Evolutionary conservation across 2,113 vertebrate genomes (phyloP).

Genomic region (Todiramphus chloris): DNA sequence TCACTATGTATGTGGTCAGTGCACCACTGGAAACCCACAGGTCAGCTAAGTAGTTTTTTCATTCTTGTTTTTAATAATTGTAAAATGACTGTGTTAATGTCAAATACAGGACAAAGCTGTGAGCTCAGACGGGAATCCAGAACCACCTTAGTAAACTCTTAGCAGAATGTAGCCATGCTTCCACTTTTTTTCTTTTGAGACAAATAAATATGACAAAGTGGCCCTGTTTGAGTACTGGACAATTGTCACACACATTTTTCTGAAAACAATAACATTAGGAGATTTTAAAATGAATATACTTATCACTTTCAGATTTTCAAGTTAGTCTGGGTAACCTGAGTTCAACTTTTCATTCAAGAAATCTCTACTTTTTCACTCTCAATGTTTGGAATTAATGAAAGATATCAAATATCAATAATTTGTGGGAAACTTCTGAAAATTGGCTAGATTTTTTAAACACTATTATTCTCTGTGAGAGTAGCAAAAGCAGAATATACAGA

Average conservation of each 20-base stretch:
- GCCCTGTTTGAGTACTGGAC: neutral
- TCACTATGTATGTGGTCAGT: neutral
- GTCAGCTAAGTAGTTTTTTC: neutral
- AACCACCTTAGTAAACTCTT: neutral
- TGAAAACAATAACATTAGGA: rapidly evolving
- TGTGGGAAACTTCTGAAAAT: neutral
- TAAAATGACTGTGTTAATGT: neutral
- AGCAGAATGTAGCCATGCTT: neutral
- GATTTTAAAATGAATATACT: neutral
- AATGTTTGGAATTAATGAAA: neutral
- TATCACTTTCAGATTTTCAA: neutral
- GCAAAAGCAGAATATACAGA: neutral
- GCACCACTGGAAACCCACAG: neutral
- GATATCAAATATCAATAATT: neutral
- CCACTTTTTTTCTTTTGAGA: neutral
- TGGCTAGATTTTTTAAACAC: neutral
- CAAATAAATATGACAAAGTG: neutral
- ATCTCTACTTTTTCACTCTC: neutral
- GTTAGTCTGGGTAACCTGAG: neutral
- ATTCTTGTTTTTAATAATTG: neutral
- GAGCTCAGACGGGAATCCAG: neutral
- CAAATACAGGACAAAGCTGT: neutral
- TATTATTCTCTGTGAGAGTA: neutral
- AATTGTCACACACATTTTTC: neutral
- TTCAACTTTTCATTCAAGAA: neutral